A percentile compares a stretch with the other conserved stretches of the same genome.
Evolutionary conservation across 2,113 vertebrate genomes (phyloP).

Genomic region (Sylvia atricapilla): DNA sequence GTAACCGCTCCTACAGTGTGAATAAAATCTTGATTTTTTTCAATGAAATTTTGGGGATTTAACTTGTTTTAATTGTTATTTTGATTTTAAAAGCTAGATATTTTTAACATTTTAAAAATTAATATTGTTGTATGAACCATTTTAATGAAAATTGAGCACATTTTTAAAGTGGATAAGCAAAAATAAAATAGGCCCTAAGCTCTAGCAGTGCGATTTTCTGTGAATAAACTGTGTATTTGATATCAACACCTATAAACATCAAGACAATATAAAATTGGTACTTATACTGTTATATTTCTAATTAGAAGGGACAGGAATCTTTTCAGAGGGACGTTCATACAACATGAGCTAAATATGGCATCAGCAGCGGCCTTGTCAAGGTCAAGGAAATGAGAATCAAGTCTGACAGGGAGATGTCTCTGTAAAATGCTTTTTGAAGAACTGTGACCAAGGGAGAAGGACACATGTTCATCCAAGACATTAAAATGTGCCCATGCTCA

Average conservation of each 20-base stretch:
- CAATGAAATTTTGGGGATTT: rapidly evolving
- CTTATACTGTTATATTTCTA: neutral
- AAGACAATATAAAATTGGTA: neutral
- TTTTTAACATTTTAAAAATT: neutral
- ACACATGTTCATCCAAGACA: rapidly evolving
- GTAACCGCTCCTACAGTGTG: neutral
- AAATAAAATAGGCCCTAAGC: neutral
- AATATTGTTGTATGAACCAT: rapidly evolving
- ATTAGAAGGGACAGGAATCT: neutral
- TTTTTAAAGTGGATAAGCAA: neutral
- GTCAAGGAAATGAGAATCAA: neutral
- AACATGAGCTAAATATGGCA: neutral
- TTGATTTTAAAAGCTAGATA: neutral
- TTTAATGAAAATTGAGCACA: neutral
- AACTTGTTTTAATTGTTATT: neutral
- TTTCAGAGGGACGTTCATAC: neutral
- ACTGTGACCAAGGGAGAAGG: neutral
- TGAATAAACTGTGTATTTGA: neutral
- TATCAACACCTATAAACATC: neutral
- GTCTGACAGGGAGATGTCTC: neutral
- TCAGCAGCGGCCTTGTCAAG: neutral
- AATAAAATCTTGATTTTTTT: neutral
- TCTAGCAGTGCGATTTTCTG: neutral
- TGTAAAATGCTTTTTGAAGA: neutral
- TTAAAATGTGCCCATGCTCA: neutral